Conservation (phyloP, 2,888 invertebrate species). For the Chymomyza caudatula region DNA sequence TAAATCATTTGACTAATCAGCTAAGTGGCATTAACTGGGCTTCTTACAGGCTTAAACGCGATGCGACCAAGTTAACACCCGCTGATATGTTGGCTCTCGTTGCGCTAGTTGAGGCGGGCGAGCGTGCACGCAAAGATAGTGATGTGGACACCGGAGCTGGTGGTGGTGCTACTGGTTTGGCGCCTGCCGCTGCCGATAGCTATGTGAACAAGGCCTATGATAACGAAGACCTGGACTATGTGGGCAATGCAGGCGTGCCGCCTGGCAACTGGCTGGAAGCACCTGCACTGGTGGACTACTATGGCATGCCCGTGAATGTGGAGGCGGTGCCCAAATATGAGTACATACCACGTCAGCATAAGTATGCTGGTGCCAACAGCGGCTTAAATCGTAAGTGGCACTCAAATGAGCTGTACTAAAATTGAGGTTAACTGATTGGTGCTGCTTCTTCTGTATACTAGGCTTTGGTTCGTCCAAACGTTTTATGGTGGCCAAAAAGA, state of each 20-base stretch:
- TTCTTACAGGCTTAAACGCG: constrained; percentile 72
- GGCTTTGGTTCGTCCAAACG: constrained; percentile 73
- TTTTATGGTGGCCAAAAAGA: constrained; percentile 77
- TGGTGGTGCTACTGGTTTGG: constrained; percentile 12
- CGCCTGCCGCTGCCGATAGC: background rate
- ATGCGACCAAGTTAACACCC: constrained; percentile 76
- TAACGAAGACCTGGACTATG: constrained; percentile 56
- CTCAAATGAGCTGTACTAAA: background rate
- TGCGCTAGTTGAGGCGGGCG: constrained; percentile 77
- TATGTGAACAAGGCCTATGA: constrained; percentile 52
- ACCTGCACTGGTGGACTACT: constrained; percentile 73
- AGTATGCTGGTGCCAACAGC: constrained; percentile 57
- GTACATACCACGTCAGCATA: constrained; percentile 71
- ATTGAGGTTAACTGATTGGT: background rate
- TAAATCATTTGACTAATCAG: constrained; percentile 3
- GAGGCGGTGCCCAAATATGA: constrained; percentile 75
- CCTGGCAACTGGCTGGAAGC: constrained; percentile 71
- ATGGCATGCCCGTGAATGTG: constrained; percentile 73
- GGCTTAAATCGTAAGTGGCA: constrained; percentile 67
- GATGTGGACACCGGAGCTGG: constrained; percentile 57
- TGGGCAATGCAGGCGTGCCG: constrained; percentile 36
- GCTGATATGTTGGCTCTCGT: constrained; percentile 78
- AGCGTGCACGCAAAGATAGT: constrained; percentile 75
- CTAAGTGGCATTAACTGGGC: constrained; percentile 1
- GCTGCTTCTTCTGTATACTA: constrained; percentile 16